phyloP scores from a whole-genome alignment of 2,113 vertebrate species.

The Oncorhynchus tshawytscha region DNA sequence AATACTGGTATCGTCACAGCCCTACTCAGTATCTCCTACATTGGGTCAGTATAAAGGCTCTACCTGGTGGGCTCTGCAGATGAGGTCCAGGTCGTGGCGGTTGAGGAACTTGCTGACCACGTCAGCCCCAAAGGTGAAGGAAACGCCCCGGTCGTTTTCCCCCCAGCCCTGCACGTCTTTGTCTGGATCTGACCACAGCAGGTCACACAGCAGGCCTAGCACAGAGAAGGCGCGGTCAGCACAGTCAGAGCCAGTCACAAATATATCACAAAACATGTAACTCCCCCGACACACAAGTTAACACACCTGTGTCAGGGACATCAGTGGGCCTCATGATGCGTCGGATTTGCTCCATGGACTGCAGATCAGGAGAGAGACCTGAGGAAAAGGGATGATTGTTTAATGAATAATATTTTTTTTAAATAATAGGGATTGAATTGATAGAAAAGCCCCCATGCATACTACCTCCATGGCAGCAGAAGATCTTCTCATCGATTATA shows the following conservation, averaged over 20 bases:
- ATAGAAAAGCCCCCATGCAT: constrained; percentile 5
- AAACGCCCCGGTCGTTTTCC: constrained; percentile 92
- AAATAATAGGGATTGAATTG: neutral
- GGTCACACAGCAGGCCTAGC: constrained; percentile 89
- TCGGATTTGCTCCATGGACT: constrained; percentile 94
- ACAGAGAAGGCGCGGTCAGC: constrained; percentile 15
- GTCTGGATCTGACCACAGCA: constrained; percentile 94
- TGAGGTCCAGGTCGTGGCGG: constrained; percentile 93
- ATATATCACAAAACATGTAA: neutral
- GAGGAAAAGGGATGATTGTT: constrained; percentile 3
- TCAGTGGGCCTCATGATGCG: constrained; percentile 97
- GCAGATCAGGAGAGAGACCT: constrained; percentile 93
- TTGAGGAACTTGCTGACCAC: constrained; percentile 98
- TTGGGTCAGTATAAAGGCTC: neutral
- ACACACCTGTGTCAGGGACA: constrained; percentile 90
- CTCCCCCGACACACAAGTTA: neutral
- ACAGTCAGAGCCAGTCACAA: neutral
- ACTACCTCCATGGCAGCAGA: constrained; percentile 97
- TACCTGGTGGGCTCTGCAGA: constrained; percentile 96
- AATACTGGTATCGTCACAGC: too few relatives aligned
- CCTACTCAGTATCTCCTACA: too few relatives aligned
- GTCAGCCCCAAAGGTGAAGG: constrained; percentile 93
- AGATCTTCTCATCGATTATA: constrained; percentile 96
- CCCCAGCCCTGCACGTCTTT: constrained; percentile 96
- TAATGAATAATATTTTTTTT: neutral